These are phyloP conservation scores for Ecliptopera silaceata DNA, from an alignment of 2,888 invertebrate species.

Conservation along the genomic window DNA sequence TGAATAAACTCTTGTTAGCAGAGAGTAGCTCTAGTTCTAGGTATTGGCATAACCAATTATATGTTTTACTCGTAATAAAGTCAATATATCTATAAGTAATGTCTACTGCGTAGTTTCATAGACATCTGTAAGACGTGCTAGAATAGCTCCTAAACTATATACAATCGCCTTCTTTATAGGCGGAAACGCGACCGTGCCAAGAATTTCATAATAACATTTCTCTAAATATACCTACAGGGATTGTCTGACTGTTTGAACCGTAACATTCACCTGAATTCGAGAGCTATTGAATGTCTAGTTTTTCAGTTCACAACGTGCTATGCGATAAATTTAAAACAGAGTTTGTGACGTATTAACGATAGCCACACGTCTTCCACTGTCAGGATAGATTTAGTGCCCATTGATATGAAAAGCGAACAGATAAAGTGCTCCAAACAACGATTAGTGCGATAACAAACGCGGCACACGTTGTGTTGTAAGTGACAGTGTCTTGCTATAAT, in stretches of 20 bases:
- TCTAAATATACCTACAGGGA: background rate
- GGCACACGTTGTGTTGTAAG: constrained; percentile 43
- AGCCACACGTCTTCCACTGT: constrained; percentile 53
- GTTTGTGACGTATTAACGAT: constrained; percentile 3
- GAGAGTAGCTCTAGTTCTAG: background rate
- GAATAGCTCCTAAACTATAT: constrained; percentile 3
- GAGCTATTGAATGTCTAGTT: background rate
- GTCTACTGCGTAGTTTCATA: background rate
- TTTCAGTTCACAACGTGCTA: background rate
- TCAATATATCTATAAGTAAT: no score
- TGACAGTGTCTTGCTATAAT: constrained; percentile 40
- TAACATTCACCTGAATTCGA: background rate
- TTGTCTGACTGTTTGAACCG: background rate
- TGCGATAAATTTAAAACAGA: background rate
- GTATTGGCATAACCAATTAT: background rate
- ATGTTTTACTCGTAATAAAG: no score
- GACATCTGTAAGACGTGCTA: background rate
- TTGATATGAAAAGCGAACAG: constrained; percentile 63
- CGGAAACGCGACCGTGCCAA: constrained; percentile 37
- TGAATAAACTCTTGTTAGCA: no score
- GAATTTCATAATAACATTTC: constrained; percentile 28
- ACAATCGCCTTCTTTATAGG: constrained; percentile 8
- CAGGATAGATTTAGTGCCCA: constrained; percentile 67
- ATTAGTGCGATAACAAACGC: constrained; percentile 65
- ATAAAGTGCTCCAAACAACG: constrained; percentile 58